Base-by-base conservation (phyloP, 2,888 invertebrate species). In the Mythimna lalbum region DNA sequence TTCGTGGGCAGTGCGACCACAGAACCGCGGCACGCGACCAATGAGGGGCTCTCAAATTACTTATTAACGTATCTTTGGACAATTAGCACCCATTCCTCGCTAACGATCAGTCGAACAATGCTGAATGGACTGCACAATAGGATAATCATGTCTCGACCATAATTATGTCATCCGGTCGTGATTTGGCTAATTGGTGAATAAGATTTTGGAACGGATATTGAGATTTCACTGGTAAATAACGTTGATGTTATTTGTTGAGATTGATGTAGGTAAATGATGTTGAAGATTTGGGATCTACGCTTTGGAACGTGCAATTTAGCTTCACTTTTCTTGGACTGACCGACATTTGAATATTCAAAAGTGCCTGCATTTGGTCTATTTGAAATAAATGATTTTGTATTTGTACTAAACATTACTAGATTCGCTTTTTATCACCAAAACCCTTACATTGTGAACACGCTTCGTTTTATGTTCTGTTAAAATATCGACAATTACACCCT, bases 21-120 rank as follows among this genome's bases (percentile, higher is more conserved):
- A 93, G 84, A 39, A 93, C 93, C 93, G 83, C 93, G 89, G 92
- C 94, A 93, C 94, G 94, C 90, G 94, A 81, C 83, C 72, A 55
- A 31, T 79, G 69, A 67, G 69, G 70, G 61, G 71, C 70, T 78
- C 65, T 83, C 76, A 55, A 65, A 60, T 85, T 78, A 84, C 83
- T 73, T 75, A 80, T 73, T 68, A 67, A 67, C 61, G 69, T 76
- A 76, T 71, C 63, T 61, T 57, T 57, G 60, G 65, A 56, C 71
- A 74, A 79, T 76, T 75, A 72, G 61, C 56, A 72, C 66, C 69
- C 33, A 75, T 82, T 75, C 49, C 52, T 63, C n/a, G 4, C 39
- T 56, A 56, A 56, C 55, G 19, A 57, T 39, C 27, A 27, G 14
- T 14, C n/a, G 9, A 78, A 76, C 57, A 67, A 76, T 63, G 63